Evolutionary conservation across 2,888 invertebrate genomes (phyloP), one percentile per base, ranked within the genome.

Genomic region (Pinctada fucata): DNA sequence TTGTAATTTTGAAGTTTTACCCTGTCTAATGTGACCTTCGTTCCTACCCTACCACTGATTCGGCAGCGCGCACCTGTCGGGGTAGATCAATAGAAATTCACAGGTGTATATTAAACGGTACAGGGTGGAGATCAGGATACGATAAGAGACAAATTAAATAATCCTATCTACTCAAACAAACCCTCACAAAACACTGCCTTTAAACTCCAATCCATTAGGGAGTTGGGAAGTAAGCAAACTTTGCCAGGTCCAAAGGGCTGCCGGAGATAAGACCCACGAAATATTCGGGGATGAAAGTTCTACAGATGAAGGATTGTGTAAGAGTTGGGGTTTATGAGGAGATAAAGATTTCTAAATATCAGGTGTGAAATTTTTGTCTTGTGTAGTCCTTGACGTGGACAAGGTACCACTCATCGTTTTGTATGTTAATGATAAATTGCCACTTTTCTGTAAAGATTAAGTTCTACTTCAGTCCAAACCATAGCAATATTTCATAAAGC

Each of bases 121-220:
- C 67, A 63, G 64, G 74, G 74, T 74, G 74, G 74, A 74, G 74
- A 74, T 74, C 74, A 52, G 52, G 72, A 45, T 45, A 8, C 31
- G 72, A 76, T 76, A 76, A 76, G 63, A 70, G 70, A 31, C 51
- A 75, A 75, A 75, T 69, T 76, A 70, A 76, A 76, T 76, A 69
- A 50, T 52, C 13, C 76, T 76, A 76, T 76, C 76, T 70, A 50
- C 67, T n/a, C 47, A 76, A 76, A 63, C 76, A 76, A 76, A 76
- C 64, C 31, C 8, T 70, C 63, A 48, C 52, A 76, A 76, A 69
- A 76, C 69, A 58, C 49, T 52, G 67, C 66, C 48, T 52, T 76
- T 69, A 63, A 76, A 63, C 49, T 49, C n/a, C 69, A 76, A 76
- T 63, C 70, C 76, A 76, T 76, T 76, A 76, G 63, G 3, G 31